phyloP scores from a whole-genome alignment of 53 echinoderm and acorn worm genomes.

The Mesocentrotus franciscanus region DNA sequence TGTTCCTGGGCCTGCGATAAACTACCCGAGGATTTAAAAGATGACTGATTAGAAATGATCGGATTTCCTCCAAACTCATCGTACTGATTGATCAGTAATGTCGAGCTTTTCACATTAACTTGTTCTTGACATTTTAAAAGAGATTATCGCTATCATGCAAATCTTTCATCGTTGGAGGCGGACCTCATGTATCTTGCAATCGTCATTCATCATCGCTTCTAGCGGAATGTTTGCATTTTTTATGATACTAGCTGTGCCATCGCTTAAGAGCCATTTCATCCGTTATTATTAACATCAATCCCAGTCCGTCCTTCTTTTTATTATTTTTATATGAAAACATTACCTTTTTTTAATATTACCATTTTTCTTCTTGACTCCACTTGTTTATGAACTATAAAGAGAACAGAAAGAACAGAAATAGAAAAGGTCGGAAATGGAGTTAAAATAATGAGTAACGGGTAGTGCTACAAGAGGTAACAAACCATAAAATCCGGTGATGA shows the following conservation, averaged over 20 bases:
- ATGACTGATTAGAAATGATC: constrained; percentile 39
- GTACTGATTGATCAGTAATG: constrained; percentile 13
- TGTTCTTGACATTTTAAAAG: constrained; percentile 2
- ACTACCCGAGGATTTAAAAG: not conserved
- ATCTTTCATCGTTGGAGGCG: not conserved
- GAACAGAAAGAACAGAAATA: no score
- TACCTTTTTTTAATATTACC: not conserved
- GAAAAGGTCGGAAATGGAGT: no score
- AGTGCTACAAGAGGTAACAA: no score
- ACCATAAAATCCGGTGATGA: not conserved
- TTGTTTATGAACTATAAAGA: no score
- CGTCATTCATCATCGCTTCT: not conserved
- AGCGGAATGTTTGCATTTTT: not conserved
- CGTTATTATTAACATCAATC: not conserved
- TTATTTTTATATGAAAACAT: not conserved
- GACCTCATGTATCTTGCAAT: not conserved
- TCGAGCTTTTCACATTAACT: not conserved
- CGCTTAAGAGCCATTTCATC: not conserved
- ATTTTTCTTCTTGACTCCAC: not conserved
- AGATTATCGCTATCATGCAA: not conserved
- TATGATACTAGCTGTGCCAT: not conserved
- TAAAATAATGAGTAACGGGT: no score
- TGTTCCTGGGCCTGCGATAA: not conserved
- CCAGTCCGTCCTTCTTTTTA: not conserved
- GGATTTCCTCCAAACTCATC: constrained; percentile 23